Conservation (phyloP, 2,888 invertebrate species). For the Punctoribates punctum region DNA sequence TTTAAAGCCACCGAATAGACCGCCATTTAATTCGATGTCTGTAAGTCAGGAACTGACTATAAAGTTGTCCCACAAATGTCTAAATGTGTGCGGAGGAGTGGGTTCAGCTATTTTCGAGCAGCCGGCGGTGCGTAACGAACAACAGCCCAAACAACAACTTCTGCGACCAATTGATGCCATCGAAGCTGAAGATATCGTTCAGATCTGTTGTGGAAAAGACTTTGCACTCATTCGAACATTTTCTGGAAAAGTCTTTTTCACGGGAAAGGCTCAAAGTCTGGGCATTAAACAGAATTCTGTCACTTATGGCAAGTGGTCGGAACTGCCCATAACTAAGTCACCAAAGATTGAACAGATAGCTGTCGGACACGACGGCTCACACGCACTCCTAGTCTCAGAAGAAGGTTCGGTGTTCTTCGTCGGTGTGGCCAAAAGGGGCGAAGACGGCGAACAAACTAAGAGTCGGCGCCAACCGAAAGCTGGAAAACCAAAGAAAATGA, state of each 20-base stretch:
- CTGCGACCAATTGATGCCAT: slow-evolving; percentile 55
- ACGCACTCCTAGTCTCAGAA: slow-evolving; percentile 83
- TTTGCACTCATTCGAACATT: slow-evolving; percentile 77
- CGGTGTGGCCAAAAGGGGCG: slow-evolving; percentile 83
- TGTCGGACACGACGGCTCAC: slow-evolving; percentile 88
- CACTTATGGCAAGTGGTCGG: slow-evolving; percentile 55
- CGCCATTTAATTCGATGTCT: slow-evolving; percentile 25
- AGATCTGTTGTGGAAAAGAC: slow-evolving; percentile 80
- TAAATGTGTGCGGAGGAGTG: slow-evolving; percentile 37
- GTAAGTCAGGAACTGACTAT: slow-evolving; percentile 37
- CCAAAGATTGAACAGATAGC: slow-evolving; percentile 73
- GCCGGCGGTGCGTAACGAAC: neutral
- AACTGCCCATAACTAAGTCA: slow-evolving; percentile 64
- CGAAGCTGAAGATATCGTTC: slow-evolving; percentile 72
- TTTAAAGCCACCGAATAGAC: slow-evolving; percentile 60
- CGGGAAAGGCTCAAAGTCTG: slow-evolving; percentile 77
- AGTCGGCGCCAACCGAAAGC: slow-evolving; percentile 77
- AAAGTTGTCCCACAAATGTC: slow-evolving; percentile 42
- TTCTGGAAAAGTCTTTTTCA: slow-evolving; percentile 82
- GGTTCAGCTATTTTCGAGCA: slow-evolving; percentile 36
- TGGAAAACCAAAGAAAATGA: slow-evolving; percentile 85
- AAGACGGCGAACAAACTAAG: slow-evolving; percentile 80
- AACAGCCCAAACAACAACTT: slow-evolving; percentile 50
- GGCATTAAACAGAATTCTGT: slow-evolving; percentile 67
- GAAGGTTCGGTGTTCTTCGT: slow-evolving; percentile 84